Conservation (phyloP, 2,797 vertebrate genomes). For the Xenops minutus region DNA sequence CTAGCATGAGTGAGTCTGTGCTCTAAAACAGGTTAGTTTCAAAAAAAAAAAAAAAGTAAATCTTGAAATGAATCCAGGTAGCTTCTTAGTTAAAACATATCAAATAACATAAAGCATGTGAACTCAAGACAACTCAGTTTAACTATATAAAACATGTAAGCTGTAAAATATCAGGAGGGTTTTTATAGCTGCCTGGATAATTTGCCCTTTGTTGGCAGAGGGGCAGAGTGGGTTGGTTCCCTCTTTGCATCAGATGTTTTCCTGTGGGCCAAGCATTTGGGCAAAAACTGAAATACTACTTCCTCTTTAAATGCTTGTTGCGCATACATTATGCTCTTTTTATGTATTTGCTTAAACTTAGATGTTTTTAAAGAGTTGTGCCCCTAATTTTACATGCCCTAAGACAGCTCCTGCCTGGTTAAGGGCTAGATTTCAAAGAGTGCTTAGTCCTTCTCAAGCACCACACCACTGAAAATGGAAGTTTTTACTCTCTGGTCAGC, state of each 20-base stretch:
- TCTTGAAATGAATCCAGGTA: constrained; percentile 1
- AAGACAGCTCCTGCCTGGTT: neutral
- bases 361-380: neutral
- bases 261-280: neutral
- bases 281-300: neutral
- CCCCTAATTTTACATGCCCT: neutral
- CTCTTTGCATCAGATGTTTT: neutral
- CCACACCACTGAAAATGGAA: neutral
- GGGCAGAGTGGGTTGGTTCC: neutral
- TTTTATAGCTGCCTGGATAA: constrained; percentile 4
- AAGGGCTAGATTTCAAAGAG: neutral
- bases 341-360: neutral
- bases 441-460: neutral
- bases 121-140: neutral
- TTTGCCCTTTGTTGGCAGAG: neutral
- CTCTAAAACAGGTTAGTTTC: neutral
- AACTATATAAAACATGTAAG: neutral
- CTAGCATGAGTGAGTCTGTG: neutral
- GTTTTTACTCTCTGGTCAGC: neutral
- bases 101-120: neutral
- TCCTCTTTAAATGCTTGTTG: neutral
- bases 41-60: neutral
- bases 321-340: neutral
- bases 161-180: neutral
- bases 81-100: constrained; percentile 26